Percentiles rank a stretch among this genome's conserved stretches.
Evolutionary conservation across 1,140 invertebrate genomes (phyloP).

Genomic region (Leptinotarsa texana): DNA sequence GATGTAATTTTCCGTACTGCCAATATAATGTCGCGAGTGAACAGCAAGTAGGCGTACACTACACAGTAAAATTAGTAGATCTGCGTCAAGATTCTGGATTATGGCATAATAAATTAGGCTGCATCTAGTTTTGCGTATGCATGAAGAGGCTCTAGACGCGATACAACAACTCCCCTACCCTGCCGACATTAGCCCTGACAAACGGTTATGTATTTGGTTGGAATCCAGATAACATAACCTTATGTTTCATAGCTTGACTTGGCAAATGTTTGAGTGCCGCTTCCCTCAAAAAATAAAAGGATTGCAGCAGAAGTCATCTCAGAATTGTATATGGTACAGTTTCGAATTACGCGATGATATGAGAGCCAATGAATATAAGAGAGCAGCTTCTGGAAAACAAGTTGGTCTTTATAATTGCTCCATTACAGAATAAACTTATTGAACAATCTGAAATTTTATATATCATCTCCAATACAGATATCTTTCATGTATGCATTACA

Average conservation of each 20-base stretch:
- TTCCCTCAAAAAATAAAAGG: slow-evolving; percentile 2
- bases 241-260: slow-evolving; percentile 49
- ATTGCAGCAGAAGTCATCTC: neutral
- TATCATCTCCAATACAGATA: too few species aligned
- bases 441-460: too few species aligned
- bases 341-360: slow-evolving; percentile 11
- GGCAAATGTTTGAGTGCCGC: slow-evolving; percentile 32
- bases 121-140: slow-evolving; percentile 38
- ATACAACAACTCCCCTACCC: slow-evolving; percentile 39
- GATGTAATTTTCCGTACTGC: slow-evolving; percentile 35
- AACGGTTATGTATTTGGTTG: slow-evolving; percentile 56
- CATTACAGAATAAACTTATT: too few species aligned
- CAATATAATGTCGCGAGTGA: slow-evolving; percentile 32
- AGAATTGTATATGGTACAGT: slow-evolving; percentile 5
- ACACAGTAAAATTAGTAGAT: slow-evolving; percentile 33
- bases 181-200: slow-evolving; percentile 52
- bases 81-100: slow-evolving; percentile 30
- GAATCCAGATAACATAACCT: slow-evolving; percentile 53
- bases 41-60: slow-evolving; percentile 30
- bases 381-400: too few species aligned
- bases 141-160: slow-evolving; percentile 35
- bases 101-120: slow-evolving; percentile 29
- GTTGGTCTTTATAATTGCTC: too few species aligned
- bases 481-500: too few species aligned
- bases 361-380: slow-evolving; percentile 9